These are phyloP conservation scores for Marmota monax DNA, from an alignment of 2,113 vertebrate species.

Conservation along the genomic window DNA sequence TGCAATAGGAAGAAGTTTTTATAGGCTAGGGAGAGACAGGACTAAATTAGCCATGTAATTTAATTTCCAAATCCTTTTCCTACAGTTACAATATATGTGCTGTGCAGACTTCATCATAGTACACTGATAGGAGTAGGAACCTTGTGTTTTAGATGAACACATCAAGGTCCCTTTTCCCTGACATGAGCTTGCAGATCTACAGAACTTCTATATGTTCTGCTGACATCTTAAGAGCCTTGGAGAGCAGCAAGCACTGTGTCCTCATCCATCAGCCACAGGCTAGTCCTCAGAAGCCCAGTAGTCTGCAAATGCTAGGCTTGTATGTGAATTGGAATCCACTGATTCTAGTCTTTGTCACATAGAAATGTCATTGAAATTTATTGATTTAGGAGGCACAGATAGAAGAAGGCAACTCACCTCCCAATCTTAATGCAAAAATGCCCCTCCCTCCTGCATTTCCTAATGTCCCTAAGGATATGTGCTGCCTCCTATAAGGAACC, in stretches of 20 bases:
- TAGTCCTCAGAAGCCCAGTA: neutral
- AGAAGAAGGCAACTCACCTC: neutral
- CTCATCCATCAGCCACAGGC: rapidly evolving
- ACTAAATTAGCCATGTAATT: neutral
- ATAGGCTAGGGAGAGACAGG: neutral
- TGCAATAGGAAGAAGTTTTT: neutral
- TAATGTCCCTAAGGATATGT: neutral
- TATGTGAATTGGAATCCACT: neutral
- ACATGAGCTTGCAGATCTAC: neutral
- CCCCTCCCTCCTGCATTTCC: neutral
- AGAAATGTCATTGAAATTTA: neutral
- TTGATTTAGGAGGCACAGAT: neutral
- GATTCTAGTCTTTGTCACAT: neutral
- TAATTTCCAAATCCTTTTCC: neutral
- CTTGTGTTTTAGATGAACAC: neutral
- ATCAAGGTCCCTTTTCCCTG: neutral
- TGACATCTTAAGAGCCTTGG: neutral
- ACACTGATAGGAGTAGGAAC: neutral
- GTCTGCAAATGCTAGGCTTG: neutral
- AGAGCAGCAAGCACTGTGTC: neutral
- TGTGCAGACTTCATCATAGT: neutral
- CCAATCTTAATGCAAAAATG: neutral
- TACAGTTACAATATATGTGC: rapidly evolving
- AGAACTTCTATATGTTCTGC: neutral
- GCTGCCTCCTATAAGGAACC: neutral